These are phyloP conservation scores for Rugalucina vietnamica DNA, from an alignment of 2,888 invertebrate genomes.

Conservation along the genomic window DNA sequence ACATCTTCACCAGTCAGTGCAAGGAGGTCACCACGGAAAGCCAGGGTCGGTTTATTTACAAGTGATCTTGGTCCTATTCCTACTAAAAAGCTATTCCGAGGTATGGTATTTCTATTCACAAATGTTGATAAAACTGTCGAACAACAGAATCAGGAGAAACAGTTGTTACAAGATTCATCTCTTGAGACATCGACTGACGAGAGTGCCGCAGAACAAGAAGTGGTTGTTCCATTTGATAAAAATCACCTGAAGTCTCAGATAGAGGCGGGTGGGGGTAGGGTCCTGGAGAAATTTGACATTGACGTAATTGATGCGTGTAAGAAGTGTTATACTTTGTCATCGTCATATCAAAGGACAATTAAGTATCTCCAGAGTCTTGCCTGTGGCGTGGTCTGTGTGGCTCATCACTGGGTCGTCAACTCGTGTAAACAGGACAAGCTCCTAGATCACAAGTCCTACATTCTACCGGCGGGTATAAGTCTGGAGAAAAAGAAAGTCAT, in stretches of 20 bases:
- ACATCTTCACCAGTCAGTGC: constrained; percentile 55
- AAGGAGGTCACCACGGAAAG: constrained; percentile 66
- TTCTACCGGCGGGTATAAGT: constrained; percentile 87
- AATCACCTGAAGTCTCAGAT: constrained; percentile 87
- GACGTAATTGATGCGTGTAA: constrained; percentile 12
- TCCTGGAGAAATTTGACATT: constrained; percentile 85
- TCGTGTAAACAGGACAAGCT: constrained; percentile 85
- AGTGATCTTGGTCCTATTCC: constrained; percentile 12
- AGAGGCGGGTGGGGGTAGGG: constrained; percentile 87
- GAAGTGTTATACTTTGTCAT: constrained; percentile 86
- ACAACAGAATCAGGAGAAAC: constrained; percentile 69
- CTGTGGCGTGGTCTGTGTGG: constrained; percentile 87
- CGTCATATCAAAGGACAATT: constrained; percentile 89
- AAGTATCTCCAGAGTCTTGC: constrained; percentile 91
- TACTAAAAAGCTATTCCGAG: constrained; percentile 68
- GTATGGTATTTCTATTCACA: constrained; percentile 75
- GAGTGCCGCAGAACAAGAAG: constrained; percentile 70
- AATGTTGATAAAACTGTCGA: constrained; percentile 74
- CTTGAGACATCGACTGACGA: constrained; percentile 73
- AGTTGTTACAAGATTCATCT: constrained; percentile 66
- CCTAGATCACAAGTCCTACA: constrained; percentile 84
- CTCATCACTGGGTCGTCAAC: constrained; percentile 90
- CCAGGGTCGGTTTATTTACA: constrained; percentile 60
- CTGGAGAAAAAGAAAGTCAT: constrained; percentile 73
- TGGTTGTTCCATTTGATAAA: constrained; percentile 84